Evolutionary conservation across 2,888 invertebrate genomes (phyloP).

Genomic region (Malthinus flaveolus): DNA sequence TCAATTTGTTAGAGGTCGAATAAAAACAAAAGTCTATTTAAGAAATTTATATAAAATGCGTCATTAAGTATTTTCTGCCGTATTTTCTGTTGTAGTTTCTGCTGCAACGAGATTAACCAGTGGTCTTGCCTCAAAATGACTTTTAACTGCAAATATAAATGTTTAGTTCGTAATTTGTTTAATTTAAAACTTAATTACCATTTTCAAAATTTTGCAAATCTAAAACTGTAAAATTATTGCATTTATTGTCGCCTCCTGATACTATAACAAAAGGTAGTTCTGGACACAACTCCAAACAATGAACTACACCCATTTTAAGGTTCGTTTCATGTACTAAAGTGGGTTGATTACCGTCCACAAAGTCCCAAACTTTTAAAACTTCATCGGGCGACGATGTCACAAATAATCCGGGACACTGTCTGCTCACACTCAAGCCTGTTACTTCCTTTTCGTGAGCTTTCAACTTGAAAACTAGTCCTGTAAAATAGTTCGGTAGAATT

Average conservation of each 20-base stretch:
- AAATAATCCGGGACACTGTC: conserved; percentile 72
- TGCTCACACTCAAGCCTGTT: conserved; percentile 78
- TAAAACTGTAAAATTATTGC: conserved; percentile 71
- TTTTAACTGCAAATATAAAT: conserved; percentile 52
- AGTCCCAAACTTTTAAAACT: conserved; percentile 86
- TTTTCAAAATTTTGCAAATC: conserved; percentile 63
- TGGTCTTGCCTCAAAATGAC: conserved; percentile 57
- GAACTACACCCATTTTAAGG: conserved; percentile 70
- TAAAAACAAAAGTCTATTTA: neutral
- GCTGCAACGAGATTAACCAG: conserved; percentile 33
- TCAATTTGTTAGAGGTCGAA: neutral
- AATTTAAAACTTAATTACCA: conserved; percentile 53
- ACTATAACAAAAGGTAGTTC: conserved; percentile 82
- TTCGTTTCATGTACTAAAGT: conserved; percentile 57
- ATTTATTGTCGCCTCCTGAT: conserved; percentile 83
- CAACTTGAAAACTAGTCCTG: conserved; percentile 45
- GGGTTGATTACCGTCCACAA: conserved; percentile 48
- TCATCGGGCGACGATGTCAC: conserved; percentile 81
- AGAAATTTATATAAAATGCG: neutral
- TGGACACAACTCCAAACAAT: conserved; percentile 76
- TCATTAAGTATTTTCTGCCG: neutral
- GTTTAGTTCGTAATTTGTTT: neutral
- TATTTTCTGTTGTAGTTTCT: neutral
- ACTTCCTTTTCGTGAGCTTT: conserved; percentile 81
- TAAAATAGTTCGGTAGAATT: neutral